These are phyloP conservation scores for Helicolenus hilgendorfi DNA, from an alignment of 2,797 vertebrate species.

Conservation along the genomic window DNA sequence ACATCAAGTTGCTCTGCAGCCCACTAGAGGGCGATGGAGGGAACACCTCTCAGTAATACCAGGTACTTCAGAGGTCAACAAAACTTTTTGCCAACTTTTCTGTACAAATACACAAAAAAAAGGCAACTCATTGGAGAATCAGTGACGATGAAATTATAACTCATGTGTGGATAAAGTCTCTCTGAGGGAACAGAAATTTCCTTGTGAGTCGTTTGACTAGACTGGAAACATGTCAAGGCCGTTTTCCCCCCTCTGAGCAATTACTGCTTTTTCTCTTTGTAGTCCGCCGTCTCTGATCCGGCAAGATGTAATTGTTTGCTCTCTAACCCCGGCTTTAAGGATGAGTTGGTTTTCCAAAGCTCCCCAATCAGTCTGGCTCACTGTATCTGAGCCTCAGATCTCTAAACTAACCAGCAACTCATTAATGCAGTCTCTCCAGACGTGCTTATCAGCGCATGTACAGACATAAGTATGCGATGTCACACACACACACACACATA, in stretches of 20 bases:
- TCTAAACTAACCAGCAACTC: background rate
- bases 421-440: conserved; percentile 17
- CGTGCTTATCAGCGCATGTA: background rate
- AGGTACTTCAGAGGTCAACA: background rate
- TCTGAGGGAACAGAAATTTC: background rate
- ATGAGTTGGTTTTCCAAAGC: conserved; percentile 5
- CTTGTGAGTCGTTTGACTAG: background rate
- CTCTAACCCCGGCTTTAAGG: background rate
- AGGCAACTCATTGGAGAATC: background rate
- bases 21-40: background rate
- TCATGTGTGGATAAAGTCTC: background rate
- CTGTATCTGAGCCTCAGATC: conserved; percentile 16
- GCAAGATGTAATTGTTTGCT: conserved; percentile 6
- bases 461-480: background rate
- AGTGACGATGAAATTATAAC: background rate
- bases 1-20: background rate
- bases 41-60: background rate
- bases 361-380: background rate
- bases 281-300: conserved; percentile 1
- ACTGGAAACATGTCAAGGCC: background rate
- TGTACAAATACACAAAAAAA: background rate
- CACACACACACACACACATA: background rate
- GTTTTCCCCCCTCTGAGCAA: background rate
- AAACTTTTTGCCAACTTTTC: background rate
- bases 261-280: conserved; percentile 14